Evolutionary conservation across 1,140 invertebrate species (phyloP), one percentile per base, ranked within the genome.

Genomic region (Ceratina calcarata): DNA sequence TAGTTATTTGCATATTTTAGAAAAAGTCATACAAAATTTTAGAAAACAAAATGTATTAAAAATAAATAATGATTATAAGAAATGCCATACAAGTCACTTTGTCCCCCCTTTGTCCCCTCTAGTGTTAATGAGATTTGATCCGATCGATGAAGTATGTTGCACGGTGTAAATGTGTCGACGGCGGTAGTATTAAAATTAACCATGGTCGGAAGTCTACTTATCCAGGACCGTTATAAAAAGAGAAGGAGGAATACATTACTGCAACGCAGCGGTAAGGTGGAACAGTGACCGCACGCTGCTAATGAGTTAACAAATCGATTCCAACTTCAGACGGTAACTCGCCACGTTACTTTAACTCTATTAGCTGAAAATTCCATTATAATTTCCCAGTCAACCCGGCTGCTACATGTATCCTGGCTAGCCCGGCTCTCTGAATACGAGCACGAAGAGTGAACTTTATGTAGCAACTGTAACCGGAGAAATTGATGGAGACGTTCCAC

Each of bases 401-500:
- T 20, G 27, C 2, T 72, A 78, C 60, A 64, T 51, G 18, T 53
- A 27, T 68, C 64, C 27, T 24, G 53, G 37, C 22, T 61, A 67
- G 67, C 65, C 72, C 45, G 55, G 64, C 20, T 45, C 37, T 51
- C 77, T 55, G 27, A 32, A 32, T 32, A 32, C 49, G 49, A 77
- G 65, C 58, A 70, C 24, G 37, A 45, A 4, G 7, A 45, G 58
- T 12, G 20, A 74, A 74, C 62, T 67, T 45, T 27, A 18, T 57
- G 66, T 51, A 10, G 37, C 10, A 81, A 77, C 73, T 68, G 37
- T 51, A 64, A 32, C n/a, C n/a, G 0, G 37, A 81, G 74, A 69
- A 81, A 81, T 77, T 81, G 79, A 81, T 70, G 66, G 60, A 81
- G 66, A 81, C 66, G 60, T 81, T 69, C 49, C 16, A 6, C 16